Conservation (phyloP, 2,888 invertebrate species). For the Leptogaster cylindrica region DNA sequence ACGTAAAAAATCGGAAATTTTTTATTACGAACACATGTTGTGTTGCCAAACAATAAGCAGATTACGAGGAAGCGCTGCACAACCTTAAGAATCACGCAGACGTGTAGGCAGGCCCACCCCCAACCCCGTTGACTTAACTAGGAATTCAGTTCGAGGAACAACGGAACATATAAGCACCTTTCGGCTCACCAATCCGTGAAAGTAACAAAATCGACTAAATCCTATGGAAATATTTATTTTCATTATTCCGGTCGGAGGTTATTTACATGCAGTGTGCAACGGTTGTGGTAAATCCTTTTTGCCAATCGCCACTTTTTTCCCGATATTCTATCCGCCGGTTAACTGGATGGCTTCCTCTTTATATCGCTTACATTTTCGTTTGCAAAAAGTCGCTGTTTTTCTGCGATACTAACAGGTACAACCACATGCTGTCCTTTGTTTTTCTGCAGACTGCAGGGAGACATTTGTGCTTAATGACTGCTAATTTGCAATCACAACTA, state of each 20-base stretch:
- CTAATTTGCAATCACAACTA: slow-evolving; percentile 28
- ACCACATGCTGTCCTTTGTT: slow-evolving; percentile 13
- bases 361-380: slow-evolving; percentile 59
- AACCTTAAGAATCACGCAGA: neutral
- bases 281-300: slow-evolving; percentile 36
- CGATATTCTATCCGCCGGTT: slow-evolving; percentile 21
- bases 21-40: slow-evolving; percentile 40
- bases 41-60: slow-evolving; percentile 29
- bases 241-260: slow-evolving; percentile 44
- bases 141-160: too few species aligned
- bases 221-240: slow-evolving; percentile 34
- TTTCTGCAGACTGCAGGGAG: slow-evolving; percentile 24
- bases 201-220: slow-evolving; percentile 33
- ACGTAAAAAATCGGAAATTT: slow-evolving; percentile 33
- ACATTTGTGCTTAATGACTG: slow-evolving; percentile 38
- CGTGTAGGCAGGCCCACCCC: neutral
- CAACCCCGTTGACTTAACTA: neutral
- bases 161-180: neutral
- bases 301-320: slow-evolving; percentile 28
- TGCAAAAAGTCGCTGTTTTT: slow-evolving; percentile 10
- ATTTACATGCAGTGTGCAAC: slow-evolving; percentile 26
- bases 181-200: slow-evolving; percentile 30
- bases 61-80: slow-evolving; percentile 21
- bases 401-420: slow-evolving; percentile 22
- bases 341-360: slow-evolving; percentile 58